Evolutionary conservation across 1,140 invertebrate genomes (phyloP), one percentile per base, ranked within the genome.

Genomic region (Archegozetes longisetosus): DNA sequence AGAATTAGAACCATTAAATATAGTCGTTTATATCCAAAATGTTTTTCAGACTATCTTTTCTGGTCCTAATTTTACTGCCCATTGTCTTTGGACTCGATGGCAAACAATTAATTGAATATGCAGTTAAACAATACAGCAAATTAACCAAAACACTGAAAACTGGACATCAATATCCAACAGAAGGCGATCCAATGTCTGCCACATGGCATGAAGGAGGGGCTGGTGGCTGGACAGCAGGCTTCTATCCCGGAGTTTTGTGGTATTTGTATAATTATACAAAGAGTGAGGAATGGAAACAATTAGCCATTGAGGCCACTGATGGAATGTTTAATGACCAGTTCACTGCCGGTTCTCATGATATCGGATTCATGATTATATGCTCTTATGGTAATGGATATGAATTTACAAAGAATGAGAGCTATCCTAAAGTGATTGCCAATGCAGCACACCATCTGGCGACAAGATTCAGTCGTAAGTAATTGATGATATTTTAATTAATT

Each of bases 181-280:
- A 40, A 9, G 32, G 32, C 6, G 17, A 40, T 9, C 32, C 32
- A 17, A 40, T 40, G 17, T 28, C 27, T 6, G 20, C 27, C 50
- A 52, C 4, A 22, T 20, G 25, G 25, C 22, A 55, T 12, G 4
- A 4, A 6, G 53, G 53, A 20, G 20, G 9, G 6, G 20, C 4
- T 22, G 25, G 12, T 28, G 9, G 25, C 6, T 55, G 53, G 53
- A 55, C 53, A 12, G 27, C 17, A 6, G 53, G 53, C 25, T 55
- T 55, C 53, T 55, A 22, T 55, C 53, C 53, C 4, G 53, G 53
- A 20, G 53, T 55, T 48, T 23, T 55, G 9, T 55, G 53, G 53
- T 26, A 55, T n/a, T 23, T 55, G 12, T 55, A 49, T 26, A 55
- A 55, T 46, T 26, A 55, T 26, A 55, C 53, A n/a, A 55, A 55